These are phyloP conservation scores for Dinoponera quadriceps DNA, from an alignment of 1,140 invertebrate genomes.

Conservation along the genomic window DNA sequence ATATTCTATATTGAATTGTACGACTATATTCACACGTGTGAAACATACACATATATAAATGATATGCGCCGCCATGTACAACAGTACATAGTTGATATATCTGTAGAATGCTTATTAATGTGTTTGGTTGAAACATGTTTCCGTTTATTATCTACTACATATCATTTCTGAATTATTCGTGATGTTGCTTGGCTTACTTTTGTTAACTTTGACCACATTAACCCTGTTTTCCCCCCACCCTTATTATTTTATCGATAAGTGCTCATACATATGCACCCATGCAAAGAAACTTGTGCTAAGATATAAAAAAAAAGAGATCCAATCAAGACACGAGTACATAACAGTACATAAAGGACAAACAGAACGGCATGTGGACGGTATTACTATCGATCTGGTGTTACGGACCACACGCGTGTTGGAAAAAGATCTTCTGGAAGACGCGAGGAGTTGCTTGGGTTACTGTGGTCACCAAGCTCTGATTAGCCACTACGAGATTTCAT, in stretches of 20 bases:
- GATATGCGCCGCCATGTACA: constrained; percentile 65
- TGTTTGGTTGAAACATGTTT: constrained; percentile 69
- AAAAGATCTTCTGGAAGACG: constrained; percentile 72
- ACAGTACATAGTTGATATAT: constrained; percentile 73
- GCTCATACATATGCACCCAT: constrained; percentile 82
- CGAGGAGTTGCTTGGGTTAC: constrained; percentile 84
- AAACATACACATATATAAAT: constrained; percentile 2
- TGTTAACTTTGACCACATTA: constrained; percentile 84
- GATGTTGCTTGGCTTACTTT: constrained; percentile 83
- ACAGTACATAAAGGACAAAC: constrained; percentile 48
- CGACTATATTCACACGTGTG: not conserved
- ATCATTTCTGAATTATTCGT: constrained; percentile 75
- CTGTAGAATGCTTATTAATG: constrained; percentile 78
- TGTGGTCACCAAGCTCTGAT: constrained; percentile 85
- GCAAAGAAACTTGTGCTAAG: constrained; percentile 64
- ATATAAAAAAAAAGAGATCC: constrained; percentile 49
- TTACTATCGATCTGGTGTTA: constrained; percentile 57
- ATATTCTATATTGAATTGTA: no score
- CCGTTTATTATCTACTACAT: constrained; percentile 67
- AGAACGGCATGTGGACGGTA: constrained; percentile 42
- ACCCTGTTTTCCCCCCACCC: constrained; percentile 81
- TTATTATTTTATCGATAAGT: constrained; percentile 83
- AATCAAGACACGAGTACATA: constrained; percentile 58
- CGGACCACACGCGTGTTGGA: constrained; percentile 60
- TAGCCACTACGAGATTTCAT: constrained; percentile 80